phyloP scores from a whole-genome alignment of 2,113 vertebrate genomes.

The Apaloderma vittatum region DNA sequence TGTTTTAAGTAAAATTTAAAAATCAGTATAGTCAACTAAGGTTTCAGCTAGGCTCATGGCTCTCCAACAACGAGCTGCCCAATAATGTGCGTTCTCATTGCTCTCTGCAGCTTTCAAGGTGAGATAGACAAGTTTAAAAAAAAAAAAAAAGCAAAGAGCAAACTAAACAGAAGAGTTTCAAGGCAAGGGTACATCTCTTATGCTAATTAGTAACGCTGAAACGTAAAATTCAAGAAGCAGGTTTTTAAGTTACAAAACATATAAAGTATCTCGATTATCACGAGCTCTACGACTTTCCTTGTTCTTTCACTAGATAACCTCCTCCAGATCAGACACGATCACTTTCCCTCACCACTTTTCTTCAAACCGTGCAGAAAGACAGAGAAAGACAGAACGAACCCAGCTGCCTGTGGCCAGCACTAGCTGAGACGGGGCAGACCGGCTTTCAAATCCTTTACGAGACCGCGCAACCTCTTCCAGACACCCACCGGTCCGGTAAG shows the following conservation, averaged over 20 bases:
- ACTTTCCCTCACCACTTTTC: neutral
- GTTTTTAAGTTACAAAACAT: neutral
- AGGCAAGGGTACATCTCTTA: neutral
- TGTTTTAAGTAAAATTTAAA: neutral
- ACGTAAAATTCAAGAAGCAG: neutral
- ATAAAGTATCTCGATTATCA: neutral
- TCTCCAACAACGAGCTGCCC: neutral
- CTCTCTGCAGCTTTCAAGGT: neutral
- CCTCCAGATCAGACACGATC: neutral
- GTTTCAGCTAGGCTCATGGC: neutral
- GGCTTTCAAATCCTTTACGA: neutral
- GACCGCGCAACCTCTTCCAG: neutral
- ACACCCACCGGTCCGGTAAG: rapidly evolving
- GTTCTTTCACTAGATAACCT: neutral
- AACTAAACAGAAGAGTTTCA: neutral
- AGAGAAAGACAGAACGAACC: neutral
- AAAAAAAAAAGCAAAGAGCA: neutral
- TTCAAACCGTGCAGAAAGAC: neutral
- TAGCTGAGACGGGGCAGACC: too few relatives aligned
- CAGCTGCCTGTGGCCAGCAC: neutral
- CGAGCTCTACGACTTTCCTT: rapidly evolving
- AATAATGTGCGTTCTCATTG: neutral
- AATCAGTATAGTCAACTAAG: neutral
- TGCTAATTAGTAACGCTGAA: neutral
- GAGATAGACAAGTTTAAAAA: neutral